These are phyloP conservation scores for Chelon auratus DNA, from an alignment of 2,797 vertebrate genomes.

Conservation along the genomic window DNA sequence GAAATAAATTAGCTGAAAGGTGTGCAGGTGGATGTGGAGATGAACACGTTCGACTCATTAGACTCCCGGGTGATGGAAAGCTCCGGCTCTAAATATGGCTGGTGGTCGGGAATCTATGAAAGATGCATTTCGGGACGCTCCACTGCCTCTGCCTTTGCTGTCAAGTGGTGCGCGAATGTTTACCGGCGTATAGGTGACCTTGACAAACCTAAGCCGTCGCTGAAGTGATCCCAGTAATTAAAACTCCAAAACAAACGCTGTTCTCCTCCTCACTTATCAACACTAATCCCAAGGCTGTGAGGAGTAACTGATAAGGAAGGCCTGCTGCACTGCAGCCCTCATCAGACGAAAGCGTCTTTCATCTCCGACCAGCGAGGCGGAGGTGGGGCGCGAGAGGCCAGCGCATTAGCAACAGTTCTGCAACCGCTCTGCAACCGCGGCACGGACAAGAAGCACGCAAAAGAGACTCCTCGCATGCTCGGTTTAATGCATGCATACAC, in stretches of 20 bases:
- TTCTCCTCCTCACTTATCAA: slow-evolving; percentile 24
- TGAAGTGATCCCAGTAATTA: slow-evolving; percentile 32
- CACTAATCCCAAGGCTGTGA: slow-evolving; percentile 42
- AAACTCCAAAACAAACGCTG: not conserved
- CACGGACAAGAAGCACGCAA: not conserved
- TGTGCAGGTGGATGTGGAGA: not conserved
- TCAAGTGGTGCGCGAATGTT: not conserved
- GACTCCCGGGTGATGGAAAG: not conserved
- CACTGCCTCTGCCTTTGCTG: not conserved
- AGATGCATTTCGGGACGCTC: not conserved
- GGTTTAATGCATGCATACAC: not conserved
- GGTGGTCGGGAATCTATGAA: slow-evolving; percentile 8
- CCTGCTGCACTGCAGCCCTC: slow-evolving; percentile 24
- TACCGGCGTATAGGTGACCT: slow-evolving; percentile 25
- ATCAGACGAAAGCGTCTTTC: slow-evolving; percentile 50
- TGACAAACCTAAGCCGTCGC: slow-evolving; percentile 18
- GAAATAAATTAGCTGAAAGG: not conserved
- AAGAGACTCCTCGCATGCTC: not conserved
- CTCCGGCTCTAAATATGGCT: slow-evolving; percentile 5
- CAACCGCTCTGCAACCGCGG: slow-evolving; percentile 4
- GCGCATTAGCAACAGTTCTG: slow-evolving; percentile 34
- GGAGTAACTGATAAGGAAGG: slow-evolving; percentile 42
- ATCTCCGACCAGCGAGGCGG: slow-evolving; percentile 52
- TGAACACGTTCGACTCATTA: no score
- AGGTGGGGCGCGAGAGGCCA: slow-evolving; percentile 20